A percentile compares a stretch with the other conserved stretches of the same genome.
These are phyloP conservation scores for Myotis daubentonii DNA, from an alignment of 2,797 vertebrate genomes.

Conservation along the genomic window DNA sequence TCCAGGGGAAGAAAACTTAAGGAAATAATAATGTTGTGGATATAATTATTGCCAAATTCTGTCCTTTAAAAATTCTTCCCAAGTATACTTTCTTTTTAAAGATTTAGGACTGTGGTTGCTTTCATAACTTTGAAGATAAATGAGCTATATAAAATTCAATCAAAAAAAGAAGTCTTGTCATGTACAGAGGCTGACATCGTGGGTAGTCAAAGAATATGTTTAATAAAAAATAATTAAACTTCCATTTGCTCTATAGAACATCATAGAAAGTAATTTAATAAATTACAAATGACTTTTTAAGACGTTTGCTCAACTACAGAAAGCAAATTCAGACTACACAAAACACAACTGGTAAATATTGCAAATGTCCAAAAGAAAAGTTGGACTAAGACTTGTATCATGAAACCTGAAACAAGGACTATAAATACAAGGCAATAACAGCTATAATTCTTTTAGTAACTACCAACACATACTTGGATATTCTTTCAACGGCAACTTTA, in stretches of 20 bases:
- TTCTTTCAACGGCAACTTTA: slow-evolving; percentile 85
- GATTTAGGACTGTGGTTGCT: slow-evolving; percentile 22
- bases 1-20: background rate
- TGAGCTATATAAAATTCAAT: slow-evolving; percentile 52
- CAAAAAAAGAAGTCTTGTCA: slow-evolving; percentile 78
- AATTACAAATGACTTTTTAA: slow-evolving; percentile 99
- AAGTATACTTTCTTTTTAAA: slow-evolving; percentile 15
- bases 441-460: slow-evolving; percentile 92
- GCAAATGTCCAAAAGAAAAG: slow-evolving; percentile 95
- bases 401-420: slow-evolving; percentile 92
- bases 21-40: background rate
- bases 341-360: slow-evolving; percentile 99
- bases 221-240: slow-evolving; percentile 99
- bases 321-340: slow-evolving; percentile 98
- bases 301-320: slow-evolving; percentile 98
- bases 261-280: slow-evolving; percentile 99
- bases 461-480: slow-evolving; percentile 89
- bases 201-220: slow-evolving; percentile 99
- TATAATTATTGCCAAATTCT: slow-evolving; percentile 39
- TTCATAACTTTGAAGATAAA: slow-evolving; percentile 48
- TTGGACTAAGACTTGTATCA: slow-evolving; percentile 93
- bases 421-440: slow-evolving; percentile 93
- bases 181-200: slow-evolving; percentile 89
- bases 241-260: slow-evolving; percentile 99
- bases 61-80: slow-evolving; percentile 37